Percentiles rank a stretch among this genome's conserved stretches.
Evolutionary conservation across 2,797 vertebrate genomes (phyloP).

Genomic region (Arvicola amphibius): DNA sequence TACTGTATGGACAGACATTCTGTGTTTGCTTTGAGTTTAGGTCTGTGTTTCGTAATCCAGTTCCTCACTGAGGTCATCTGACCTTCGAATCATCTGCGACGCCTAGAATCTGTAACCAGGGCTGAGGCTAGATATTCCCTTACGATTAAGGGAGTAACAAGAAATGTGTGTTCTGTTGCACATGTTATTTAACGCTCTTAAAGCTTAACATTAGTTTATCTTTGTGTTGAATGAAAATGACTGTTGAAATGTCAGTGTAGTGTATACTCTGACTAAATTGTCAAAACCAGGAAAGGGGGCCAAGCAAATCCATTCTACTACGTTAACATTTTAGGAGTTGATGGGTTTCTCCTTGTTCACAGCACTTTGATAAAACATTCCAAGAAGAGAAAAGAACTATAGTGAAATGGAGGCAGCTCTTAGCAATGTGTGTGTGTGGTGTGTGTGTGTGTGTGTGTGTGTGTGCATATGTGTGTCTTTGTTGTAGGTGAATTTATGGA

Average conservation of each 20-base stretch:
- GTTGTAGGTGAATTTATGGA: not conserved
- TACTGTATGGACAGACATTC: not conserved
- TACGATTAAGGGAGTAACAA: not conserved
- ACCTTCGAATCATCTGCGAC: not conserved
- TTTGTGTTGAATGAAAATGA: not conserved
- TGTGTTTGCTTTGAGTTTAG: not conserved
- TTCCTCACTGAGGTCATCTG: not conserved
- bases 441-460: not conserved
- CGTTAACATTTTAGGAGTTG: not conserved
- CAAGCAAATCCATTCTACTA: not conserved
- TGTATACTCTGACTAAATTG: not conserved
- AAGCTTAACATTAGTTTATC: not conserved
- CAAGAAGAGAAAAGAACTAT: not conserved
- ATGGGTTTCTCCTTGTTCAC: not conserved
- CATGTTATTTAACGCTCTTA: not conserved
- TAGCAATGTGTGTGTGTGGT: not conserved
- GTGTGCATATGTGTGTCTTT: not conserved
- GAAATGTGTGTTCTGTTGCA: not conserved
- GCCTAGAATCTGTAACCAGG: not conserved
- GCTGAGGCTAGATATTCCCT: not conserved
- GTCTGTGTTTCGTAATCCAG: not conserved
- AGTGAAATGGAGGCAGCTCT: not conserved
- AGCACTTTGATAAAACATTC: not conserved
- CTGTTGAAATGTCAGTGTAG: not conserved
- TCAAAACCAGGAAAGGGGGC: not conserved